Conservation (phyloP, 2,888 invertebrate species). For the Drosophila macrospina region DNA sequence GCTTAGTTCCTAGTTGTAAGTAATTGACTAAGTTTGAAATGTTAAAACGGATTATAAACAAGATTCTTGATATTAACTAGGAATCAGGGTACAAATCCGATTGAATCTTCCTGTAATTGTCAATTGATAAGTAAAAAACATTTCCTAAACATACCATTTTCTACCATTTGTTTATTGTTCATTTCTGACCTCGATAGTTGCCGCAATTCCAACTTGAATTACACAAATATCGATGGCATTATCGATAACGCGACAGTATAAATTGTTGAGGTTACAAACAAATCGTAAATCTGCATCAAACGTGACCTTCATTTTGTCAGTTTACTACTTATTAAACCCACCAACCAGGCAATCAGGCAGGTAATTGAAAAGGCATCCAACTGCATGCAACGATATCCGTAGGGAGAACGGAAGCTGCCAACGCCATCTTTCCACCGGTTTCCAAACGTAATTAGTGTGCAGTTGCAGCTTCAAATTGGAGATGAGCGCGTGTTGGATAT, state of each 20-base stretch:
- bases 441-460: slow-evolving; percentile 43
- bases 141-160: neutral
- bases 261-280: neutral
- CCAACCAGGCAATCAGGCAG: slow-evolving; percentile 39
- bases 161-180: neutral
- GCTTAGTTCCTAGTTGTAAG: slow-evolving; percentile 58
- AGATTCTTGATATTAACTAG: neutral
- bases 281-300: neutral
- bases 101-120: too few relatives aligned
- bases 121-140: too few relatives aligned
- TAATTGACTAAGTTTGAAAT: neutral
- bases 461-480: slow-evolving; percentile 5
- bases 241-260: neutral
- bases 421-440: slow-evolving; percentile 7
- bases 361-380: slow-evolving; percentile 59
- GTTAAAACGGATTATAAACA: neutral
- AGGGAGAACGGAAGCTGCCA: slow-evolving; percentile 18
- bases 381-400: slow-evolving; percentile 36
- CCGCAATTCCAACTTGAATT: neutral
- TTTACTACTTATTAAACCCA: slow-evolving; percentile 18
- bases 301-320: slow-evolving; percentile 1
- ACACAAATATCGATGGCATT: neutral
- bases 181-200: neutral
- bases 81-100: neutral
- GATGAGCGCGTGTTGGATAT: neutral